Evolutionary conservation across 2,113 vertebrate genomes (phyloP).

Genomic region (Baryphthengus martii): DNA sequence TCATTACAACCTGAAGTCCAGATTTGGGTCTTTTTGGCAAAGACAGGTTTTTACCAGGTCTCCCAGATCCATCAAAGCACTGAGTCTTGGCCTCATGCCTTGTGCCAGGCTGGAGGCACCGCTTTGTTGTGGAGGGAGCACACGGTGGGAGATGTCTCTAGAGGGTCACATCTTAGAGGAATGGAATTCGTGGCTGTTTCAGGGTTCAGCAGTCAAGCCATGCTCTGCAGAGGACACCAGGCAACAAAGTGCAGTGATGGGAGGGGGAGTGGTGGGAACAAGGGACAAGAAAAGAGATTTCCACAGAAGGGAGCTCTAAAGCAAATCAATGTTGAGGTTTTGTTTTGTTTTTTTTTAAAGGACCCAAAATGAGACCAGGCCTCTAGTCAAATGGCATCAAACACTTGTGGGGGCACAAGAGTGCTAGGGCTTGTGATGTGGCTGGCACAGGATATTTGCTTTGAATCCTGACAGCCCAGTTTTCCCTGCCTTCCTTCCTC

Average conservation of each 20-base stretch:
- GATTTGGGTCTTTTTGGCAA: not conserved
- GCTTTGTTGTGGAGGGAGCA: not conserved
- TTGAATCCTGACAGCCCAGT: not conserved
- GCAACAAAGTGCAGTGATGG: not conserved
- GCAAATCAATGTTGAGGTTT: not conserved
- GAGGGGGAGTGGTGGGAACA: not conserved
- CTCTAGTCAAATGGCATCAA: not conserved
- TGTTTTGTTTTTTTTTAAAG: not conserved
- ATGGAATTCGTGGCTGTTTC: rapidly evolving
- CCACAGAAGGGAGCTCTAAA: not conserved
- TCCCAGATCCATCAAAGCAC: not conserved
- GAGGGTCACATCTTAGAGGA: not conserved
- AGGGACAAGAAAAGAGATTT: not conserved
- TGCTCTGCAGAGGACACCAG: not conserved
- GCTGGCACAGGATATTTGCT: not conserved
- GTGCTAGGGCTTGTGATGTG: rapidly evolving
- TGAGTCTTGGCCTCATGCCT: not conserved
- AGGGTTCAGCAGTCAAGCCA: not conserved
- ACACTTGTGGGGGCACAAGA: not conserved
- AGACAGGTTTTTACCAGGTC: not conserved
- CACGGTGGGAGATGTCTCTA: not conserved
- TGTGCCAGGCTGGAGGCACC: not conserved
- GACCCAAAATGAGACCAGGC: not conserved
- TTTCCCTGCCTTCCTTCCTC: constrained; percentile 2
- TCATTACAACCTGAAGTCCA: not conserved